Conservation (phyloP, 2,113 vertebrate species). For the Phalacrocorax pelagicus region DNA sequence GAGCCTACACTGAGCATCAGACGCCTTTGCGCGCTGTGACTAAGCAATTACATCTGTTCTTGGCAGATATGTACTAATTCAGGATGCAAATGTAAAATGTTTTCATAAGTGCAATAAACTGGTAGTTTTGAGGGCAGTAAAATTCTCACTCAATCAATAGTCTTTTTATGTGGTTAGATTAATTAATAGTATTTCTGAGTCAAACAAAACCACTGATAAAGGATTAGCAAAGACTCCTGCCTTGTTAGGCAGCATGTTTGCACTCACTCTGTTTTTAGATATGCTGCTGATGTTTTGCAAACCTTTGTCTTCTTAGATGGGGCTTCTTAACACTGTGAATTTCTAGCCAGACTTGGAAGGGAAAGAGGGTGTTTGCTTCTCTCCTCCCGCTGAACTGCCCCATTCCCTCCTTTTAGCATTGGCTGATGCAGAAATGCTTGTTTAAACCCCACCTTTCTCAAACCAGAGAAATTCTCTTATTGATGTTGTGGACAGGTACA, state of each 20-base stretch:
- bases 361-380: not conserved
- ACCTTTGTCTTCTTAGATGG: not conserved
- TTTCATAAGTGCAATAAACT: not conserved
- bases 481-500: not conserved
- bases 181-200: slow-evolving; percentile 1
- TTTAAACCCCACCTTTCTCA: not conserved
- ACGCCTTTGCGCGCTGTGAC: not conserved
- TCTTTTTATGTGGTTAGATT: not conserved
- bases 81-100: not conserved
- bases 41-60: not conserved
- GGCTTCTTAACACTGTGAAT: not conserved
- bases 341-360: not conserved
- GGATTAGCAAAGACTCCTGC: not conserved
- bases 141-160: not conserved
- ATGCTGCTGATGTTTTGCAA: not conserved
- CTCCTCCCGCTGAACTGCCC: not conserved
- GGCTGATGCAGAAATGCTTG: not conserved
- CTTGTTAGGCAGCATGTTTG: not conserved
- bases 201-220: not conserved
- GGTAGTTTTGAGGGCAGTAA: not conserved
- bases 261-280: not conserved
- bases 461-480: not conserved
- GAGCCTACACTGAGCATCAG: not conserved
- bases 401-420: not conserved
- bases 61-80: not conserved